Evolutionary conservation across 2,797 vertebrate species (phyloP).

Genomic region (Chaunax sp.): DNA sequence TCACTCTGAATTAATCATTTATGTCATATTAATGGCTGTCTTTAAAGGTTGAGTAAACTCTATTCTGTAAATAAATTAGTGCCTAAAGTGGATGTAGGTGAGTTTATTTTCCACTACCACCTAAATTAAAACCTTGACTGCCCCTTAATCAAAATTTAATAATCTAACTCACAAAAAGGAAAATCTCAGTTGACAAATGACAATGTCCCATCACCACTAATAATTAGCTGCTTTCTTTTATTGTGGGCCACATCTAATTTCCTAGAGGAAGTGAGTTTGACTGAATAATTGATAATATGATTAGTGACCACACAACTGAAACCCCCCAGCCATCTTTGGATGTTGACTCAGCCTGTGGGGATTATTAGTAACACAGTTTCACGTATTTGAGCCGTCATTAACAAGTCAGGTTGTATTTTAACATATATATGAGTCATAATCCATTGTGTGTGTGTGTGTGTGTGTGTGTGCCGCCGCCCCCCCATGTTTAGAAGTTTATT

Average conservation of each 20-base stretch:
- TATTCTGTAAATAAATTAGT: conserved; percentile 27
- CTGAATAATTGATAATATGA: conserved; percentile 48
- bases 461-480: too few species aligned
- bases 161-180: conserved; percentile 25
- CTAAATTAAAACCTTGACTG: conserved; percentile 15
- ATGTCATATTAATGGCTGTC: conserved; percentile 33
- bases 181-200: conserved; percentile 3
- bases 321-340: conserved; percentile 8
- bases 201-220: conserved; percentile 10
- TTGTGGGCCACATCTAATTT: conserved; percentile 59
- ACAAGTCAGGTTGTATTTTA: conserved; percentile 37
- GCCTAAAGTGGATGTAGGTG: background rate
- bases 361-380: conserved; percentile 31
- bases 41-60: conserved; percentile 20
- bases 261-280: conserved; percentile 53
- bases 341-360: conserved; percentile 49
- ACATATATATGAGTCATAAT: conserved; percentile 18
- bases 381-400: conserved; percentile 35
- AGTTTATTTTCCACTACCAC: conserved; percentile 39
- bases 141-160: conserved; percentile 23
- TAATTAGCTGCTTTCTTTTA: conserved; percentile 48
- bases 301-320: conserved; percentile 38
- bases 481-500: background rate
- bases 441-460: conserved; percentile 9
- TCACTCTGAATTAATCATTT: conserved; percentile 27